These are phyloP conservation scores for Lophochroa leadbeateri DNA, from an alignment of 2,113 vertebrate species.

Conservation along the genomic window DNA sequence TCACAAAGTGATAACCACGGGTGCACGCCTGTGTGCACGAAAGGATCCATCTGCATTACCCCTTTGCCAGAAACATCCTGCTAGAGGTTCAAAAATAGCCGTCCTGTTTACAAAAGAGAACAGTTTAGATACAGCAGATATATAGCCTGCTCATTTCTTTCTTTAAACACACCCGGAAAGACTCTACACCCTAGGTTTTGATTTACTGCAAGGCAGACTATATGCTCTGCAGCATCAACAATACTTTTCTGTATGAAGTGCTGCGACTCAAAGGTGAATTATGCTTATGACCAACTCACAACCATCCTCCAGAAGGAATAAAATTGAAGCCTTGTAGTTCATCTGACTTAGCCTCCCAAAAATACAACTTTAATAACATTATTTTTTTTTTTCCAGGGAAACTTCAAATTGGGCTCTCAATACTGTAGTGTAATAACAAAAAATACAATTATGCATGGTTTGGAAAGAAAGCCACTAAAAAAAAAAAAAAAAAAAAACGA, in stretches of 20 bases:
- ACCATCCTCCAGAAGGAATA: neutral
- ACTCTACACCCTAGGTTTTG: neutral
- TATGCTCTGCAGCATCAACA: neutral
- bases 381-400: neutral
- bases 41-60: neutral
- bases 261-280: neutral
- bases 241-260: neutral
- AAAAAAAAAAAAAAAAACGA: neutral
- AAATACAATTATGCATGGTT: neutral
- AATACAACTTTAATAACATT: neutral
- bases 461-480: slow-evolving; percentile 10
- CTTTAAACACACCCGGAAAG: slow-evolving; percentile 23
- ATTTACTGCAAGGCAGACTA: neutral
- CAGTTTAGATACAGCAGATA: slow-evolving; percentile 19
- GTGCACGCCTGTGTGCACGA: neutral
- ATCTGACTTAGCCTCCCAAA: slow-evolving; percentile 2
- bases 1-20: neutral
- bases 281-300: slow-evolving; percentile 18
- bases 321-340: neutral
- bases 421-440: neutral
- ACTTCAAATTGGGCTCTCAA: neutral
- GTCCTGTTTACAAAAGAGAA: slow-evolving; percentile 19
- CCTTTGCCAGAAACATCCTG: slow-evolving; percentile 43
- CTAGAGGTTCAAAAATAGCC: slow-evolving; percentile 33
- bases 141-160: neutral